Base-by-base conservation (phyloP, 2,888 invertebrate species). In the Phyllotreta cruciferae region DNA sequence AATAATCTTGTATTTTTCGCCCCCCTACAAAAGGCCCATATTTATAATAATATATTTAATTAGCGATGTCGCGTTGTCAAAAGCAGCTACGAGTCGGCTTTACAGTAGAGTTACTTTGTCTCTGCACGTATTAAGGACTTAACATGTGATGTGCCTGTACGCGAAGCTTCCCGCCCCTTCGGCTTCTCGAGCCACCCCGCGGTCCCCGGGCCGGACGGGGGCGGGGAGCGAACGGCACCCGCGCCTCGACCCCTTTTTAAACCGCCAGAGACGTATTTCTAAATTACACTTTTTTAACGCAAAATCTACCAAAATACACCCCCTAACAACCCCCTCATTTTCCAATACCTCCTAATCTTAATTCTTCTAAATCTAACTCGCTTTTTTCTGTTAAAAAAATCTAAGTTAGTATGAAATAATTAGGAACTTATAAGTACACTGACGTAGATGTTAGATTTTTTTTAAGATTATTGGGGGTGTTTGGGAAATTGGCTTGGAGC, bases 41-140 rank as follows among this genome's bases (percentile, higher is more conserved):
- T 78, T 79, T 78, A 79, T 79, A 78, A 78, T 78, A 79, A 78
- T 79, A 79, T 79, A 78, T 78, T 78, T 78, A 79, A 79, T 78
- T 79, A 79, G 77, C 73, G 74, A 76, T 75, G 78, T 78, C 77
- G 77, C 73, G 71, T 75, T 75, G 79, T 79, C 79, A 79, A 78
- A 78, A 78, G 76, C 79, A 79, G 76, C 72, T 71, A 69, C 66
- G 72, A 70, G 72, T 63, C 72, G 73, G 76, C 76, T 79, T 79
- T 76, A 79, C 79, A 78, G 75, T 78, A 78, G 77, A 79, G 75
- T 79, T 78, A 77, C 77, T 77, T 78, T 78, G 77, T 79, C 75
- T 75, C 72, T 74, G 73, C 73, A 72, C 73, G 73, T 74, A 75
- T 75, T 74, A 74, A 74, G 74, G 75, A 75, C 71, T 75, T 74